phyloP scores from a whole-genome alignment of 2,888 invertebrate genomes.

The Eilema sororculum region DNA sequence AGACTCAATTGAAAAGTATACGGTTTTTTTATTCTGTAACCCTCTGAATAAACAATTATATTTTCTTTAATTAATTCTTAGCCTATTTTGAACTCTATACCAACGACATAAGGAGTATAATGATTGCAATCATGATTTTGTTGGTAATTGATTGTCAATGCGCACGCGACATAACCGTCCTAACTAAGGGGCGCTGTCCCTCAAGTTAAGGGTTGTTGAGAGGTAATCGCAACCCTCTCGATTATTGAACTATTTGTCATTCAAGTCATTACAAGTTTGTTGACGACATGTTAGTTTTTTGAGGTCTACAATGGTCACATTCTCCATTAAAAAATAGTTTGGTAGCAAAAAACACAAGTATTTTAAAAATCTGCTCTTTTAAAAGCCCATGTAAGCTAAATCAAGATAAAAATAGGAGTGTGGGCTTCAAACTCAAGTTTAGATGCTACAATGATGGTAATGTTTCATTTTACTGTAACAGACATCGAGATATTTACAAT shows the following conservation, averaged over 20 bases:
- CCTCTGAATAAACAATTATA: constrained; percentile 20
- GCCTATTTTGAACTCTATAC: constrained; percentile 22
- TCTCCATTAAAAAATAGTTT: not conserved
- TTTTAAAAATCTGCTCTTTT: not conserved
- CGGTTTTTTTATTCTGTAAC: constrained; percentile 37
- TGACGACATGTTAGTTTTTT: constrained; percentile 37
- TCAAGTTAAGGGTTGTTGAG: constrained; percentile 65
- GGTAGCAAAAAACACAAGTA: too few species aligned
- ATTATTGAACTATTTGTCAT: constrained; percentile 74
- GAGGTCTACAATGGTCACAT: constrained; percentile 6
- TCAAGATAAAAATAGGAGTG: not conserved
- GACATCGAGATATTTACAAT: too few species aligned
- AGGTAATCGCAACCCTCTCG: constrained; percentile 69
- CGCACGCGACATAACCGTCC: constrained; percentile 73
- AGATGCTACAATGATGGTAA: too few species aligned
- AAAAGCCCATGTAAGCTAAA: not conserved
- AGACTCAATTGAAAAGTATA: constrained; percentile 15
- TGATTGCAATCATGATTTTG: constrained; percentile 22
- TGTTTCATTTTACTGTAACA: too few species aligned
- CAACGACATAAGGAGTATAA: constrained; percentile 25
- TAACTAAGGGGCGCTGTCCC: constrained; percentile 67
- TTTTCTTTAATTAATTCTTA: not conserved
- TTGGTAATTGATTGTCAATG: constrained; percentile 59
- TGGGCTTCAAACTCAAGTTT: too few species aligned
- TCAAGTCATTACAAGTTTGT: constrained; percentile 46